Base-by-base conservation (phyloP, 2,113 vertebrate species). In the Athene cunicularia region DNA sequence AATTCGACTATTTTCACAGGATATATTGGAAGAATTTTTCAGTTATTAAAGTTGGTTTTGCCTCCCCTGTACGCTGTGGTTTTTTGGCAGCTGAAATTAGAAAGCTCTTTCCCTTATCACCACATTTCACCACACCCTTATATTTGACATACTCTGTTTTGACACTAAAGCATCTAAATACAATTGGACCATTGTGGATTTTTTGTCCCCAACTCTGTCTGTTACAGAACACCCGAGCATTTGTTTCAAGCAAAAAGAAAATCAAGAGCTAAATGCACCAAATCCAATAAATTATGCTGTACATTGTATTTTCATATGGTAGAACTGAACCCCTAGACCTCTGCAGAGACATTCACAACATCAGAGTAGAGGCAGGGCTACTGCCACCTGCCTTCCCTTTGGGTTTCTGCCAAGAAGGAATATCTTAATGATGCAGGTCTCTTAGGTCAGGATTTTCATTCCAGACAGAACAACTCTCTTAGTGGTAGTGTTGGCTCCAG, bases 341-440 rank as follows among this genome's bases (percentile, higher is more conserved):
- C 52, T 72, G 52, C 64, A 91, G 88, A 67, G 56, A 88, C 19
- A 55, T 63, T 86, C 72, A 52, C 9, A 49, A 56, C 32, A 17
- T 16, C 2, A 3, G 26, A 63, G 14, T 16, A 68, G 20, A 84
- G 75, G 45, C 27, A 79, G 18, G n/a, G 64, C 63, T 93, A 22
- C 35, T 73, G 58, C 53, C 85, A 94, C 86, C 67, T 95, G 60
- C 55, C 47, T 93, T 94, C 18, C 30, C 49, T 75, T 80, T 92
- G 82, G 56, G 26, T 43, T 86, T 88, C 75, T 92, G 88, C 80
- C 88, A 92, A 80, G 80, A 80, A 90, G 63, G 47, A 88, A 66
- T 50, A 63, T 23, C 20, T 71, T 90, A 75, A 32, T 80, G 59
- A 92, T 93, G 75, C 67, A 86, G 50, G 59, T 80, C 82, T 93